Base-by-base conservation (phyloP, 2,888 invertebrate genomes). In the Dendrolimus pini region DNA sequence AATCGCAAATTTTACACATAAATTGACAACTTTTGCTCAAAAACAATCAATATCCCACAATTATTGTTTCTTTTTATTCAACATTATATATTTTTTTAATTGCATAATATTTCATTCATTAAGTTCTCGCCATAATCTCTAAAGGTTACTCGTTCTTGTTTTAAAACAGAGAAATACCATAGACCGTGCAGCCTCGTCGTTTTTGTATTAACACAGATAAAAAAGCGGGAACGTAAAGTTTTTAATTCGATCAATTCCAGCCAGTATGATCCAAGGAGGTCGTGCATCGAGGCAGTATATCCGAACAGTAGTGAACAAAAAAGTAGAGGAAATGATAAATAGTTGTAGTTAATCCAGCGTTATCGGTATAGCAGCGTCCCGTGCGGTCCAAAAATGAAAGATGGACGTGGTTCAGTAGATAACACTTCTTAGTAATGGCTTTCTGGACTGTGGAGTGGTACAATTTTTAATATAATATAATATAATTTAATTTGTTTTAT, bases 371-470 rank as follows among this genome's bases (percentile, higher is more conserved):
- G 76, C 67, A 68, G 77, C 85, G 82, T 82, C 86, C 87, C 88
- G 87, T 87, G 89, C 81, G 88, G 87, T 86, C 88, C 82, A 77
- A 86, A 88, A 85, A 89, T 89, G 89, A 89, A 80, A 89, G 89
- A 90, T 89, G 90, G 83, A 77, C 77, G 72, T 68, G 68, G 67
- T 66, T 67, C 62, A 62, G 59, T 62, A 83, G 89, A 90, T 89
- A 89, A 89, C 82, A 83, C 80, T 83, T 86, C 86, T 75, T 64
- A 66, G 85, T 86, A 87, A 83, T 82, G 82, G 85, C 71, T 80
- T 79, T 76, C 76, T 75, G 74, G 69, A 67, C 69, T 67, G 71
- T 79, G 72, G 78, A 79, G 78, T 69, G 65, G 69, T 62, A 61
- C 63, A 62, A 54, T 2, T 30, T 54, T 54, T 14, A 18, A 12